These are phyloP conservation scores for Zaprionus lineosus DNA, from an alignment of 2,888 invertebrate genomes.

Conservation along the genomic window DNA sequence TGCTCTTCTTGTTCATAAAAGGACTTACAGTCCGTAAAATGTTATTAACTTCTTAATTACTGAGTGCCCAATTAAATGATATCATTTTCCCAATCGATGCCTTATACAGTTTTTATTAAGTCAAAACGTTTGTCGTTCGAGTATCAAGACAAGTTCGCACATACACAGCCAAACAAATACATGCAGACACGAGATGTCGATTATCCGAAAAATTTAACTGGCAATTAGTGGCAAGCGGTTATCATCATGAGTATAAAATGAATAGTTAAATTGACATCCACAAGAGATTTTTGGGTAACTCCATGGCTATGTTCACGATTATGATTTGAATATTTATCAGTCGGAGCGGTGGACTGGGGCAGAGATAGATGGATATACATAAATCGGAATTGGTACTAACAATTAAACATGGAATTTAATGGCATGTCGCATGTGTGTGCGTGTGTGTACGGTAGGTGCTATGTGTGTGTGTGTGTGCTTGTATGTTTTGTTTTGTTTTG, in stretches of 20 bases:
- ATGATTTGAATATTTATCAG: constrained; percentile 68
- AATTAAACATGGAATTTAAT: constrained; percentile 70
- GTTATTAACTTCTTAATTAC: no score
- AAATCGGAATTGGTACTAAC: constrained; percentile 50
- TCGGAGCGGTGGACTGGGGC: no score
- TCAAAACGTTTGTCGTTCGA: no score
- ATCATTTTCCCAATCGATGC: no score
- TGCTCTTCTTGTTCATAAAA: no score
- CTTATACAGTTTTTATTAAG: no score
- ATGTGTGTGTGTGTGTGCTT: no score
- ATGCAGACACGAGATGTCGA: neutral
- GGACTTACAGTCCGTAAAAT: no score
- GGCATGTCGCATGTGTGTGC: constrained; percentile 53
- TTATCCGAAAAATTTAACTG: constrained; percentile 11
- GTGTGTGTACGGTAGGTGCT: no score
- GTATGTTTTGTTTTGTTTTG: constrained; percentile 58
- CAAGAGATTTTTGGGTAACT: neutral
- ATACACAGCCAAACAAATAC: no score
- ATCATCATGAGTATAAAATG: constrained; percentile 17
- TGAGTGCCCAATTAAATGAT: no score
- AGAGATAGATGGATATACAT: constrained; percentile 31
- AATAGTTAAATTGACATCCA: constrained; percentile 29
- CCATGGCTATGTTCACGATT: constrained; percentile 9
- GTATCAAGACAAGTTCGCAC: no score
- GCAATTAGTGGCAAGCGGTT: constrained; percentile 41